A percentile compares a stretch with the other conserved stretches of the same genome.
phyloP scores from a whole-genome alignment of 2,797 vertebrate species.

The Mus spretus region DNA sequence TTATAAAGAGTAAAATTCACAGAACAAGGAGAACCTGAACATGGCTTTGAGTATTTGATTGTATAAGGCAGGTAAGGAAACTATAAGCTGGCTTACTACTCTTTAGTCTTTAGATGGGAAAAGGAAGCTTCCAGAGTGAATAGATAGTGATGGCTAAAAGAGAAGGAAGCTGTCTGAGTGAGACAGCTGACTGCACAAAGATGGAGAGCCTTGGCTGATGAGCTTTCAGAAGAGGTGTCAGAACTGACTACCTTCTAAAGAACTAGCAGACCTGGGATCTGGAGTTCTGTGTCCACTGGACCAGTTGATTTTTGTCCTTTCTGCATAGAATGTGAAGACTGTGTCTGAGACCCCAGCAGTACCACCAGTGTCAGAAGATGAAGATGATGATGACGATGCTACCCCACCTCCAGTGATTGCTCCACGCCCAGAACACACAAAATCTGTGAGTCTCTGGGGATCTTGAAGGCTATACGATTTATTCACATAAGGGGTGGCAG shows the following conservation, averaged over 20 bases:
- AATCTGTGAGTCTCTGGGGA: constrained; percentile 92
- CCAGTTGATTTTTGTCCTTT: constrained; percentile 2
- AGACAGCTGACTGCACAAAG: background rate
- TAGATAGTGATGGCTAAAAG: background rate
- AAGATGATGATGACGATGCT: constrained; percentile 91
- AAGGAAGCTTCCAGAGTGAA: background rate
- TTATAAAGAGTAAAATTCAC: constrained; percentile 44
- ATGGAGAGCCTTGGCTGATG: background rate
- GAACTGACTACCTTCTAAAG: background rate
- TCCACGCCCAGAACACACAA: constrained; percentile 97
- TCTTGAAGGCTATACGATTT: background rate
- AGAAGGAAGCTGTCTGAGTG: background rate
- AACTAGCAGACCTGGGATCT: background rate
- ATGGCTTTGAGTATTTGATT: constrained; percentile 30
- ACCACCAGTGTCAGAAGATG: constrained; percentile 95
- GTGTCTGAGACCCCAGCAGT: constrained; percentile 95
- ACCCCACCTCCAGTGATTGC: constrained; percentile 95
- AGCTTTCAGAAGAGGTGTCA: background rate
- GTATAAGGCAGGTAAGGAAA: background rate
- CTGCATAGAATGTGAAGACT: constrained; percentile 92
- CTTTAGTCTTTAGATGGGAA: constrained; percentile 27
- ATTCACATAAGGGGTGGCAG: background rate
- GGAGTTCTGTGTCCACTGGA: background rate
- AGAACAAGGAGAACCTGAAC: constrained; percentile 35
- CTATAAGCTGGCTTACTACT: background rate